Conservation (phyloP, 2,888 invertebrate genomes). For the Timandra comae region DNA sequence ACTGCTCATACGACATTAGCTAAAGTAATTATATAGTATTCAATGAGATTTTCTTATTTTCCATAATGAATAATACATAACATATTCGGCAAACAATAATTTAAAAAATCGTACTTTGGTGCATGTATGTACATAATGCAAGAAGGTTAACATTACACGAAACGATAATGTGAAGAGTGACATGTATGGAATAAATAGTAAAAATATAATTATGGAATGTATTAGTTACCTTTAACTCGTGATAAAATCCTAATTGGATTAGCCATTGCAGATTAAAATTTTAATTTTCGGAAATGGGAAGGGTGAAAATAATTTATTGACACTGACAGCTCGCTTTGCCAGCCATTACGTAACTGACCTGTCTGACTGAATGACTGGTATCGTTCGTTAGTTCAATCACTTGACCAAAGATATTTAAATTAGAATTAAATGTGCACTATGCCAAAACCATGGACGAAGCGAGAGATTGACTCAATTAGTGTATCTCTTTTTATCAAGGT, state of each 20-base stretch:
- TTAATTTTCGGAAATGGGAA: conserved; percentile 28
- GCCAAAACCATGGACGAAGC: too few species aligned
- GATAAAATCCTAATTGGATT: conserved; percentile 76
- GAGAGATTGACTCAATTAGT: too few species aligned
- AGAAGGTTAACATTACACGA: conserved; percentile 35
- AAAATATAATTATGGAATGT: conserved; percentile 5
- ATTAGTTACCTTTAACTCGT: conserved; percentile 72
- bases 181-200: neutral
- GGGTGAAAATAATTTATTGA: conserved; percentile 42
- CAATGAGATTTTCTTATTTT: too few species aligned
- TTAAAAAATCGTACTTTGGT: too few species aligned
- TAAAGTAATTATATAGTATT: neutral
- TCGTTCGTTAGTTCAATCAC: too few species aligned
- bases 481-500: too few species aligned
- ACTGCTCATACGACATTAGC: conserved; percentile 43
- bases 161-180: conserved; percentile 1
- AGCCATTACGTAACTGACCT: conserved; percentile 52
- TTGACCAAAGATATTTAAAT: too few species aligned
- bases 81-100: too few species aligned
- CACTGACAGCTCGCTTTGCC: conserved; percentile 47
- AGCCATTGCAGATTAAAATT: conserved; percentile 65
- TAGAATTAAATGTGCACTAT: too few species aligned
- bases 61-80: too few species aligned
- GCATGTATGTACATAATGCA: too few species aligned
- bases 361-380: conserved; percentile 2